Base-by-base conservation (phyloP, 1,140 invertebrate genomes). In the Euwallacea fornicatus region DNA sequence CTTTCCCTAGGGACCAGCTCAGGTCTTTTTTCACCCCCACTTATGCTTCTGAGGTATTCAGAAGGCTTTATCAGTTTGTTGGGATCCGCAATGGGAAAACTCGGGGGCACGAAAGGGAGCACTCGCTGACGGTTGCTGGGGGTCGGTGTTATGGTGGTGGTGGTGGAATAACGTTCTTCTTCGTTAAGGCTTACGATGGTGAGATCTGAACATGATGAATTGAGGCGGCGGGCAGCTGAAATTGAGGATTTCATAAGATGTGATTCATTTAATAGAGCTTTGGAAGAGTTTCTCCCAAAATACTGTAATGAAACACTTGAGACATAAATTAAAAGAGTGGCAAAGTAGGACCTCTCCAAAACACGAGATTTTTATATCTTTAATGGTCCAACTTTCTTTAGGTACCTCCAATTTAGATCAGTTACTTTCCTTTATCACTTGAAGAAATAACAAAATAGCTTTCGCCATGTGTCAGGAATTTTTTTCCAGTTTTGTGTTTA, bases 1-100 rank as follows among this genome's bases (percentile, higher is more conserved):
- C 58, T 41, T 41, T 42, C 21, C 11, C 41, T 60, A 7, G 54
- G 41, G 54, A 62, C 58, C 2, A 13, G n/a, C 33, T 21, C 62
- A 9, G 54, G 15, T 0, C 11, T 8, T 41, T 63, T 58, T 11
- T 66, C 69, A 6, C 62, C 54, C 15, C 54, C 88, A 58, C 88
- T 87, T 80, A 95, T 92, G 78, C 91, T 93, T 76, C 89, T 89
- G 69, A 96, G 84, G 82, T 96, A 96, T 81, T 96, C 94, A 44
- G 93, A 94, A 50, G 94, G 94, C 79, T 96, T 96, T 78, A 97
- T 94, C 54, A 96, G 86, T 50, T 89, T 87, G 79, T 94, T 90
- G 60, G 91, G 88, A 76, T 89, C 86, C 71, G 86, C 84, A 74
- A 84, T 86, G 42, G 89, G 89, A 83, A 96, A 95, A 81, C 92